Evolutionary conservation across 2,797 vertebrate genomes (phyloP), one percentile per base, ranked within the genome.

Genomic region (Phoeniculus purpureus): DNA sequence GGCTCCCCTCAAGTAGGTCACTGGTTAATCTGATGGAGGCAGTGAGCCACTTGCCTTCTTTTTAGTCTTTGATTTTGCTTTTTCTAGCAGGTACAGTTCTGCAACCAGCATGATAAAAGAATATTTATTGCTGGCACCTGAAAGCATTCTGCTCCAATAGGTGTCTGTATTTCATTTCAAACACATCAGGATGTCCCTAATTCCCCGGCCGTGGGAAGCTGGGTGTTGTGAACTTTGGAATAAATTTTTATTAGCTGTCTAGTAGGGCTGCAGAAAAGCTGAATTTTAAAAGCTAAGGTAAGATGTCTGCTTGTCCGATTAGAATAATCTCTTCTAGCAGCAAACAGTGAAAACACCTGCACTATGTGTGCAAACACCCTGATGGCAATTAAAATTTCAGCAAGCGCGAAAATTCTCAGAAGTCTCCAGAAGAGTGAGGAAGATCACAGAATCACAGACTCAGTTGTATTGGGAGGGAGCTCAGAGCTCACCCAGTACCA

Each of bases 61-160:
- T 81, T 73, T 76, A 56, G 74, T 54, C 64, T 93, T 94, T 89
- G 78, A 61, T 94, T 90, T 81, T 85, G 58, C 58, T 93, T 61
- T 90, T 43, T 93, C 88, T 85, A 80, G 81, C 47, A 55, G 61
- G 50, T 71, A 64, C 20, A 50, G 34, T n/a, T 93, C 85, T 85
- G 78, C 68, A 94, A 55, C 25, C 50, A 85, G 65, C 64, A 32
- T 47, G 83, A 89, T 80, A 54, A 85, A 84, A 86, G 86, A 48
- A 27, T 80, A 48, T 94, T 93, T 94, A 68, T 29, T 90, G 68
- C 60, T 60, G 75, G 81, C 55, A 93, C 32, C 82, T 90, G 78
- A 86, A 92, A 89, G 21, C 25, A 68, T 90, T 85, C 74, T 67
- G 47, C 68, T 88, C 58, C 72, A 68, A 77, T 31, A 87, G 18